Percentiles rank a stretch among this genome's conserved stretches.
Conservation (phyloP, 2,797 vertebrate species). For the Bradypodion pumilum region DNA sequence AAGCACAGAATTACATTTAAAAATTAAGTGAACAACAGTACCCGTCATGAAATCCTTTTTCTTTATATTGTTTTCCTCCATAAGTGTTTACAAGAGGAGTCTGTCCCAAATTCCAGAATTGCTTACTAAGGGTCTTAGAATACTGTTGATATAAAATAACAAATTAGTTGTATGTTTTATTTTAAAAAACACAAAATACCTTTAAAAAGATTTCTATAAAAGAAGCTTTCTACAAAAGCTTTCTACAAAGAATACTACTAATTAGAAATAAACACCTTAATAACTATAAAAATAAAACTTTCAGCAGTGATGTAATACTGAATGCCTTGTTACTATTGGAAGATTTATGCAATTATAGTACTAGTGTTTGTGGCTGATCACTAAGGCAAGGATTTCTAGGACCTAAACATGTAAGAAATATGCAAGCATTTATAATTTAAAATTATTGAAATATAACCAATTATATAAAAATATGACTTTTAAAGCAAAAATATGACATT, state of each 20-base stretch:
- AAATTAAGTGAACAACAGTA: conserved; percentile 44
- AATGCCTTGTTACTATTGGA: neutral
- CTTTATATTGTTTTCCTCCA: neutral
- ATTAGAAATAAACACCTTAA: neutral
- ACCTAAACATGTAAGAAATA: no score
- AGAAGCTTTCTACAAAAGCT: no score
- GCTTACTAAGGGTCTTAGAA: conserved; percentile 39
- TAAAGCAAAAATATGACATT: no score
- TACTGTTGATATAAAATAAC: conserved; percentile 42
- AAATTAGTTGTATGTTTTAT: conserved; percentile 29
- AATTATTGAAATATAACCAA: no score
- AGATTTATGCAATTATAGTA: neutral
- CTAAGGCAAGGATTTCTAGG: no score
- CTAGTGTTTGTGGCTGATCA: no score
- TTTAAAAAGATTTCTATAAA: neutral
- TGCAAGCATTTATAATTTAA: no score
- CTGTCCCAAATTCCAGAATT: conserved; percentile 53
- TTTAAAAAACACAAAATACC: conserved; percentile 7
- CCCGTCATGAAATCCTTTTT: neutral
- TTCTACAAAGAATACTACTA: neutral
- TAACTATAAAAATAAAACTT: neutral
- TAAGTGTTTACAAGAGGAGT: conserved; percentile 7
- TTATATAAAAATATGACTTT: no score
- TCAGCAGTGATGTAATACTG: neutral
- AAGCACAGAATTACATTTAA: neutral